Evolutionary conservation across 2,888 invertebrate species (phyloP), one percentile per base, ranked within the genome.

Genomic region (Amblyteles armatorius): DNA sequence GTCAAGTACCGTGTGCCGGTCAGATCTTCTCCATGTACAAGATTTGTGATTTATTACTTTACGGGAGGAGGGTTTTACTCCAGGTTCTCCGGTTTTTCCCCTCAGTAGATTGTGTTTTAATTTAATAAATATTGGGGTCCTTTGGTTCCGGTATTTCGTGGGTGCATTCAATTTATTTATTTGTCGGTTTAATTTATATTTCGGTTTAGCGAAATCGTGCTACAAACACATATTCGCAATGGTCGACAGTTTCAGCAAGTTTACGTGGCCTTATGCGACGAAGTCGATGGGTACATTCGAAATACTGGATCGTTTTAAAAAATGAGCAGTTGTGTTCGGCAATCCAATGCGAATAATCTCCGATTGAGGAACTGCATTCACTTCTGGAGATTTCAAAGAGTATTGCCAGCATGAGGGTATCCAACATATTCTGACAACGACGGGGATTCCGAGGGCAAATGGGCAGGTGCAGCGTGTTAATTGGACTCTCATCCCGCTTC

Each of bases 291-390:
- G 82, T 3, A 52, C 90, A 1, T 68, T 77, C 19, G 93, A 94
- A 71, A 90, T 90, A 0, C 57, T 94, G 11, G 68, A 87, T 5
- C 91, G 90, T 78, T 67, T 94, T 0, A 82, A 81, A 16, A 72
- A 85, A 13, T 92, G 92, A 65, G 90, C 92, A 71, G 86, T 86
- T 16, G 84, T 79, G 5, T 94, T 94, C 88, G 94, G 93, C 4
- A 93, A 93, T 83, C 93, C 93, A 9, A 81, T 76, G n/a, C 40
- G 78, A 55, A 83, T 83, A 7, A 88, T 90, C 11, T 84, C 85
- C 4, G 93, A 94, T 81, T 85, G 89, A 81, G 92, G 93, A 2
- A 87, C 92, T 3, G 93, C 94, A 2, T 94, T 91, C 79, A 92
- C 92, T 0, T 90, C 92, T 3, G 68, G 87, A 13, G 90, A 90